Evolutionary conservation across 1,140 invertebrate species (phyloP).

Genomic region (Diprion similis): DNA sequence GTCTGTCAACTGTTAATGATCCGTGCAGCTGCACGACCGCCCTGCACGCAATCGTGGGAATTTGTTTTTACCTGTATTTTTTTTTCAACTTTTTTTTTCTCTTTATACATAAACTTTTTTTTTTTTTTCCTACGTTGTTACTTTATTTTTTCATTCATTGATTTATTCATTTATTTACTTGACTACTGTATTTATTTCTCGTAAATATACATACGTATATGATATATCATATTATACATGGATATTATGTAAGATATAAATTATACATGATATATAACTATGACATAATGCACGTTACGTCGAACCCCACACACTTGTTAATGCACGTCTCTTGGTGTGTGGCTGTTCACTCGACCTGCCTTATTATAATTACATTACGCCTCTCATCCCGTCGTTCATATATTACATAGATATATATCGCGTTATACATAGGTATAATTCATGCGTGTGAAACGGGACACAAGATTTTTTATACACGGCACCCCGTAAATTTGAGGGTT

Average conservation of each 20-base stretch:
- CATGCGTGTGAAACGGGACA: too few relatives aligned
- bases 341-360: background rate
- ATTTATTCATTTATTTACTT: constrained; percentile 12
- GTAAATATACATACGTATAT: background rate
- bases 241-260: background rate
- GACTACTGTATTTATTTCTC: background rate
- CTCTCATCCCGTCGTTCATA: too few relatives aligned
- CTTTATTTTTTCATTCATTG: constrained; percentile 20
- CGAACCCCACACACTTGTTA: background rate
- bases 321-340: constrained; percentile 1
- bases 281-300: background rate
- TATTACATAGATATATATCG: too few relatives aligned
- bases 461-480: too few relatives aligned
- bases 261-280: background rate
- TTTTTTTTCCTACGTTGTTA: constrained; percentile 16
- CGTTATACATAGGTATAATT: too few relatives aligned
- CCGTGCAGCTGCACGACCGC: constrained; percentile 58
- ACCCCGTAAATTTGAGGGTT: too few relatives aligned
- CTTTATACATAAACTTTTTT: background rate
- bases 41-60: constrained; percentile 62
- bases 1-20: constrained; percentile 75
- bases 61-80: constrained; percentile 28
- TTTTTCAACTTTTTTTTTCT: constrained; percentile 15
- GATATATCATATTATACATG: constrained; percentile 21
- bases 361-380: too few relatives aligned